Base-by-base conservation (phyloP, 2,113 vertebrate species). In the Mola mola region DNA sequence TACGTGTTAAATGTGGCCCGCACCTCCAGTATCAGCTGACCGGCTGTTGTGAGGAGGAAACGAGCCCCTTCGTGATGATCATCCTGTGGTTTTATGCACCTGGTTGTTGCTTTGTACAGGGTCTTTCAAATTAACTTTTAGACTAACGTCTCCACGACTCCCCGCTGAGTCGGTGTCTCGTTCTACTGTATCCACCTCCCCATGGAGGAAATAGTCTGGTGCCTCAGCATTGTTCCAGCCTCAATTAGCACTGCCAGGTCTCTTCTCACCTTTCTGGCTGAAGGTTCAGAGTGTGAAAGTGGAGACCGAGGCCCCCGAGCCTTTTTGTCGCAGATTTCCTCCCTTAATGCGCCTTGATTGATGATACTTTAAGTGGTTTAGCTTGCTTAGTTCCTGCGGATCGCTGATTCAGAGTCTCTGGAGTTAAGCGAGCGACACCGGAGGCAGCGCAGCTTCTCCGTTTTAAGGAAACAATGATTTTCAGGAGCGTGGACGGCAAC, bases 41-140 rank as follows among this genome's bases (percentile, higher is more conserved):
- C 77, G 88, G 87, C 79, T 82, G 82, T 79, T 83, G 75, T 57
- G 67, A 43, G 44, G 53, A 78, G 66, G 69, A 76, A 81, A 81
- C 64, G 64, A 78, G 69, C 64, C 49, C 60, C 52, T 1, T 24
- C 38, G 13, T 75, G 72, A 81, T 59, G 64, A 50, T 67, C 15
- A 43, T 51, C 77, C 78, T 51, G 81, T 50, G 75, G 71, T 80
- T 88, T 76, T 59, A 58, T 67, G 66, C 81, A 85, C 70, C 81
- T 86, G 81, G 73, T 71, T 42, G 38, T 47, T 53, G 56, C 55
- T 67, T 72, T 29, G 36, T 52, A 56, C 41, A 3, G 25, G 75
- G 47, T 52, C 72, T 70, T 78, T 72, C 43, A 79, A 82, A 82
- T 83, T 84, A 75, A 82, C 71, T n/a, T 83, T 77, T 59, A 70